These are phyloP conservation scores for Anomalospiza imberbis DNA, from an alignment of 2,797 vertebrate species.

Conservation along the genomic window DNA sequence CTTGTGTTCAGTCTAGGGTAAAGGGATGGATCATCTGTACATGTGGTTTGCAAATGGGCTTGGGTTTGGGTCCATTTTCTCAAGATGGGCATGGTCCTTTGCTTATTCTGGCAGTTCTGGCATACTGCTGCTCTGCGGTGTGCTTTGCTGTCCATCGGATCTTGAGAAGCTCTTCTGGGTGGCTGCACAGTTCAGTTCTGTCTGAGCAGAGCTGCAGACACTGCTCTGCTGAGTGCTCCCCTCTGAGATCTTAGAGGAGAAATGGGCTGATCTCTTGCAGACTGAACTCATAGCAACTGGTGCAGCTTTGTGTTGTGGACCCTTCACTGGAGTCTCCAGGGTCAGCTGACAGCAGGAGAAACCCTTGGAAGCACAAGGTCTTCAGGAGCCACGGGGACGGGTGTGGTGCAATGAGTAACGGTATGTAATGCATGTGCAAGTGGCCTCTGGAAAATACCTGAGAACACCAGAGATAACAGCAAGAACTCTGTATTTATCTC, in stretches of 20 bases:
- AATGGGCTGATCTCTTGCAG: neutral
- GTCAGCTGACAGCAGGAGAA: neutral
- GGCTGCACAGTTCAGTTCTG: neutral
- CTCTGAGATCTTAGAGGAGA: neutral
- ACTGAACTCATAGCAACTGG: neutral
- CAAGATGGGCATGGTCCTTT: neutral
- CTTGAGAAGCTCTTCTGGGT: neutral
- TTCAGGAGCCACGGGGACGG: neutral
- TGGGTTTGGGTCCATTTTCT: neutral
- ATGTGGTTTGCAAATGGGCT: neutral
- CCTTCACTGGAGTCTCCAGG: neutral
- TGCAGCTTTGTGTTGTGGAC: neutral
- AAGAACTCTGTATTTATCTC: neutral
- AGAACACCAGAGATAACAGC: neutral
- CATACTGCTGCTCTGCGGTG: neutral
- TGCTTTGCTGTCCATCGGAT: neutral
- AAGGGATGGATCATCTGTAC: rapidly evolving
- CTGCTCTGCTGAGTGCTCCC: neutral
- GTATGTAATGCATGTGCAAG: neutral
- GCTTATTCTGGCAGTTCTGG: neutral
- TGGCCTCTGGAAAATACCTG: neutral
- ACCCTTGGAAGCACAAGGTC: rapidly evolving
- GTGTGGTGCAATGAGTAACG: neutral
- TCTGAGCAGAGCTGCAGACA: neutral
- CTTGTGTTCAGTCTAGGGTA: neutral